phyloP scores from a whole-genome alignment of 2,113 vertebrate genomes.

The Leptocoma aspasia region DNA sequence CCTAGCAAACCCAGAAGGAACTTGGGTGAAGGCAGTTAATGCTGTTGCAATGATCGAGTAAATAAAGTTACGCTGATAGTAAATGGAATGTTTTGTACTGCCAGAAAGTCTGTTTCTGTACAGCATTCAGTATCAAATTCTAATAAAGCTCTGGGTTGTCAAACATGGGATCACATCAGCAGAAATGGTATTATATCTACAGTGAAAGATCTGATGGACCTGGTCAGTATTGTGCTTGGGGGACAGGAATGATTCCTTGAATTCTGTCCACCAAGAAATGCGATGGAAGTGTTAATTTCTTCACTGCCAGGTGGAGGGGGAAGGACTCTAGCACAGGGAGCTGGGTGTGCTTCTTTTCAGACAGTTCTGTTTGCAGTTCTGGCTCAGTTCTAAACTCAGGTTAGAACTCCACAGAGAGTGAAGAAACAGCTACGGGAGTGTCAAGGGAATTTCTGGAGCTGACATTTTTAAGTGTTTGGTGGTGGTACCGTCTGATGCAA shows the following conservation, averaged over 20 bases:
- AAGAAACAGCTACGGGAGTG: not conserved
- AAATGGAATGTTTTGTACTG: not conserved
- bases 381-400: not conserved
- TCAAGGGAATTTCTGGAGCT: not conserved
- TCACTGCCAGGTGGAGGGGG: not conserved
- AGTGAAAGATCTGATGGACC: not conserved
- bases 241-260: not conserved
- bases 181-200: not conserved
- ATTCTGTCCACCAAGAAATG: not conserved
- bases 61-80: not conserved
- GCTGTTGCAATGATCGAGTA: not conserved
- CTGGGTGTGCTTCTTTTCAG: not conserved
- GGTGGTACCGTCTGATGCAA: not conserved
- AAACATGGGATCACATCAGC: not conserved
- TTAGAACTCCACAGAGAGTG: not conserved
- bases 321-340: not conserved
- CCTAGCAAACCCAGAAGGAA: not conserved
- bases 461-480: not conserved
- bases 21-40: not conserved
- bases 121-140: not conserved
- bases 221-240: not conserved
- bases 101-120: not conserved
- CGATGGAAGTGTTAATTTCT: not conserved
- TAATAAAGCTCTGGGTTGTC: not conserved
- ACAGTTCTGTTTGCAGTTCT: not conserved